These are phyloP conservation scores for Champsocephalus gunnari DNA, from an alignment of 2,797 vertebrate genomes.

Conservation along the genomic window DNA sequence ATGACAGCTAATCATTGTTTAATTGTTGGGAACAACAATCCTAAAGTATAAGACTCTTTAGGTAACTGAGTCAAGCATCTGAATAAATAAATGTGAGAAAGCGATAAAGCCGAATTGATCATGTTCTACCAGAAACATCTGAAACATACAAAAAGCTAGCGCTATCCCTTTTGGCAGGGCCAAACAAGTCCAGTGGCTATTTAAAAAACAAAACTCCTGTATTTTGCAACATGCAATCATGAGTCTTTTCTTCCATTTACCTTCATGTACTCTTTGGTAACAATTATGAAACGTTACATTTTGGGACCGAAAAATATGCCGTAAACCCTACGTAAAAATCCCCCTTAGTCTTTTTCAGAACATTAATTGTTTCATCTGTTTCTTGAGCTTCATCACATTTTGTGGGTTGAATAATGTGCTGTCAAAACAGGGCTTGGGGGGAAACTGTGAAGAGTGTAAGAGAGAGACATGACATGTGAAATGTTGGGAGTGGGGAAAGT, in stretches of 20 bases:
- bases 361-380: background rate
- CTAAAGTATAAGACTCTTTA: background rate
- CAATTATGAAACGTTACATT: too few species aligned
- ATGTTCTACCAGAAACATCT: background rate
- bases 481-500: slow-evolving; percentile 7
- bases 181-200: background rate
- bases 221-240: too few species aligned
- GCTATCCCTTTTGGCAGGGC: background rate
- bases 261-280: background rate
- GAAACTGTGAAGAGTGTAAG: slow-evolving; percentile 27
- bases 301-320: too few species aligned
- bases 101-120: background rate
- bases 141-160: background rate
- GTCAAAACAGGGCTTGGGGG: slow-evolving; percentile 38
- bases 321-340: background rate
- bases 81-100: background rate
- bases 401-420: slow-evolving; percentile 25
- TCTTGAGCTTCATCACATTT: slow-evolving; percentile 15
- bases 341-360: background rate
- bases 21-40: slow-evolving; percentile 4
- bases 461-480: slow-evolving; percentile 43
- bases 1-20: background rate
- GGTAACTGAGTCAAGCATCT: slow-evolving; percentile 2
- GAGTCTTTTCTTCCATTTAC: background rate
- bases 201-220: too few species aligned